Evolutionary conservation across 2,113 vertebrate genomes (phyloP).

Genomic region (Etheostoma cragini): DNA sequence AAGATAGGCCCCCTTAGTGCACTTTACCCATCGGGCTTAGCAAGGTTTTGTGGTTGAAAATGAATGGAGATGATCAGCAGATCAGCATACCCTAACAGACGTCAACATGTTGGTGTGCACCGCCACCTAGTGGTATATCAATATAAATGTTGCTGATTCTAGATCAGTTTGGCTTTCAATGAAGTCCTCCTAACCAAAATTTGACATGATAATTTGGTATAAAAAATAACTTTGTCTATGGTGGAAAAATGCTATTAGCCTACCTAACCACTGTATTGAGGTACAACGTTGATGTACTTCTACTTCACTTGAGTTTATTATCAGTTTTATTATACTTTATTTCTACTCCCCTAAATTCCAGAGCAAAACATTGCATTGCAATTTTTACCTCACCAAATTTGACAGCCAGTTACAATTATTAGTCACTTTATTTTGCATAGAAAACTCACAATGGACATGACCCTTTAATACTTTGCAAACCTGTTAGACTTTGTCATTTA

Average conservation of each 20-base stretch:
- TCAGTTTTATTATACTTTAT: not conserved
- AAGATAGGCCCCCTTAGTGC: accelerated
- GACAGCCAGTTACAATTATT: not conserved
- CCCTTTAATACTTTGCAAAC: no score
- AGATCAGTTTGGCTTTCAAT: not conserved
- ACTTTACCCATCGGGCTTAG: not conserved
- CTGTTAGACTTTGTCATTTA: not conserved
- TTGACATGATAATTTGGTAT: not conserved
- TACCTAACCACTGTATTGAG: not conserved
- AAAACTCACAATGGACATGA: not conserved
- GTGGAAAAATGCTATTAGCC: not conserved
- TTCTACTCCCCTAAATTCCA: not conserved
- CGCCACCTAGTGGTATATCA: slow-evolving; percentile 61
- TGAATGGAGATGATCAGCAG: slow-evolving; percentile 15
- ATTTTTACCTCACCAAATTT: not conserved
- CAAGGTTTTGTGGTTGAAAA: slow-evolving; percentile 30
- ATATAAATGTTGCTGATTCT: not conserved
- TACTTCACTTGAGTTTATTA: not conserved
- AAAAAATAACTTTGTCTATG: not conserved
- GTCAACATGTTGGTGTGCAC: slow-evolving; percentile 31
- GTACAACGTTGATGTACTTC: not conserved
- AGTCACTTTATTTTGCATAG: not conserved
- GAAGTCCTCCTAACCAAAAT: not conserved
- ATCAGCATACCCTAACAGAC: slow-evolving; percentile 3
- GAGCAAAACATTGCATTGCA: not conserved